Base-by-base conservation (phyloP, 2,888 invertebrate species). In the Ellobium chinense region DNA sequence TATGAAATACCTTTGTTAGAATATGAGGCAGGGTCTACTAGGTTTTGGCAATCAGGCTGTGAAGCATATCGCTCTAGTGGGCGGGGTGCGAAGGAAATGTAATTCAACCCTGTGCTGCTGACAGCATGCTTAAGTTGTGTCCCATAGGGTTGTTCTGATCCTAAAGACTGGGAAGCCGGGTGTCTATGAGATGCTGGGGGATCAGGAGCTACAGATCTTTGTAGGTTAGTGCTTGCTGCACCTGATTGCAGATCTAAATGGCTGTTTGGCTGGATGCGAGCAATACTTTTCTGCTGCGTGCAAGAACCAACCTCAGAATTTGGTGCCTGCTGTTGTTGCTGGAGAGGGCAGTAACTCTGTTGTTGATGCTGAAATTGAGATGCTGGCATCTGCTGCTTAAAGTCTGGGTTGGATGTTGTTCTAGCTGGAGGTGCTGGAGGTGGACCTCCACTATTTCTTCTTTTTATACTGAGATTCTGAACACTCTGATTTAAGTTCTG, bases 41-140 rank as follows among this genome's bases (percentile, higher is more conserved):
- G 82, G 80, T 83, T 81, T 81, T 84, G 85, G 78, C 83, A 83
- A 77, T 85, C 86, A 21, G 84, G 85, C 54, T 85, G 85, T 36
- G 83, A 85, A 56, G 85, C 68, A 63, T 80, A 78, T 60, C 85
- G 76, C 75, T 84, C 85, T 62, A 86, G 72, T n/a, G 83, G 83
- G 18, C 76, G 78, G 12, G 74, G 37, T 7, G 31, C 62, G n/a
- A 63, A 24, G 36, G 76, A 31, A 27, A 80, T 34, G 34, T 56
- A 39, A 36, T 80, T 68, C 54, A 78, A 34, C 27, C 66, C 78
- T 58, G 78, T 75, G 39, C 60, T 79, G 27, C 80, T 80, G 37
- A 68, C 58, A 12, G 80, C 72, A 56, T 79, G 82, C 63, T 76
- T 75, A 31, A 82, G 29, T 24, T 79, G 82, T 21, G 69, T 31